A percentile compares a stretch with the other conserved stretches of the same genome.
Evolutionary conservation across 2,113 vertebrate genomes (phyloP).

Genomic region (Procavia capensis): DNA sequence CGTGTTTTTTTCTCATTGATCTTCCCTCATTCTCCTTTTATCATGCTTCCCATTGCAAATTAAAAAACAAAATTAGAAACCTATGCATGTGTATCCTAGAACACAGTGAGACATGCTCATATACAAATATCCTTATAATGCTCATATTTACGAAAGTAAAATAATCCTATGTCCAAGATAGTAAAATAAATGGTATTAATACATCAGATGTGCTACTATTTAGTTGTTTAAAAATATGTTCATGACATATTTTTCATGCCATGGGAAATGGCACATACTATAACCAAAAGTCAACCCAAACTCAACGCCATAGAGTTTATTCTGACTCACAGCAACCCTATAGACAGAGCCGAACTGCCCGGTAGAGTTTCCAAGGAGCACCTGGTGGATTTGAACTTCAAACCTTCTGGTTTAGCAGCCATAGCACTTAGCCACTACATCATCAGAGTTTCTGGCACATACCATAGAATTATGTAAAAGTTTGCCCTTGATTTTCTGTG

Average conservation of each 20-base stretch:
- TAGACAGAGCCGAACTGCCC: too few relatives aligned
- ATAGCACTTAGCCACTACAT: too few relatives aligned
- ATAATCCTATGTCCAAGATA: not conserved
- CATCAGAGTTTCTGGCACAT: too few relatives aligned
- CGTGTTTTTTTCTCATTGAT: not conserved
- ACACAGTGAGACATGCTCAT: not conserved
- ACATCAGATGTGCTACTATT: not conserved
- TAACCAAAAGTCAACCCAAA: too few relatives aligned
- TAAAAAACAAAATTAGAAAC: not conserved
- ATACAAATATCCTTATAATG: constrained; percentile 3
- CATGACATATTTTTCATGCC: constrained; percentile 2
- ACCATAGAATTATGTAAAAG: not conserved
- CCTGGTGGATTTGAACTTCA: too few relatives aligned
- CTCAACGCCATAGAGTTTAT: too few relatives aligned
- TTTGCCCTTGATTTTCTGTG: constrained; percentile 4
- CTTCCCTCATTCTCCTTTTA: not conserved
- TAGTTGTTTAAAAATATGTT: constrained; percentile 14
- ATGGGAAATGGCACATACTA: not conserved
- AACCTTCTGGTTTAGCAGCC: too few relatives aligned
- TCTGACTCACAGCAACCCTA: too few relatives aligned
- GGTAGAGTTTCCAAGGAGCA: too few relatives aligned
- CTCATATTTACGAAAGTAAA: constrained; percentile 12
- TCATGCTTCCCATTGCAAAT: not conserved
- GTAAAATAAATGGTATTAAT: not conserved
- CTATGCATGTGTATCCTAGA: not conserved